Conservation (phyloP, 2,113 vertebrate species). For the Rhabdomys dilectus region DNA sequence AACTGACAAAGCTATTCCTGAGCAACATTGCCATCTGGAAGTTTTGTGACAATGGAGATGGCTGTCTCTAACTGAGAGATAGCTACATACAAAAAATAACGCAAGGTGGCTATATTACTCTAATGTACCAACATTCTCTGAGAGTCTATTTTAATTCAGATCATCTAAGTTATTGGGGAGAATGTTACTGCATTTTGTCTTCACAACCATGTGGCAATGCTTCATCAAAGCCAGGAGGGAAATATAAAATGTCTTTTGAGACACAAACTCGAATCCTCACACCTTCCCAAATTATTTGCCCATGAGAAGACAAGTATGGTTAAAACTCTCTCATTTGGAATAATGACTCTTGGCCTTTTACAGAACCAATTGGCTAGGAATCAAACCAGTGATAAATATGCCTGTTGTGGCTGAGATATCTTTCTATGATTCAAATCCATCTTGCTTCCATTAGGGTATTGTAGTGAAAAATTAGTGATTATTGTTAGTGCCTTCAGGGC, state of each 20-base stretch:
- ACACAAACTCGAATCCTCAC: neutral
- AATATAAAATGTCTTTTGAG: neutral
- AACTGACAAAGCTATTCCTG: neutral
- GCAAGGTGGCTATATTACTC: neutral
- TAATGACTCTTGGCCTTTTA: neutral
- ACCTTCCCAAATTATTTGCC: neutral
- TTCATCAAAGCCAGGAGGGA: neutral
- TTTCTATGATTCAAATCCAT: neutral
- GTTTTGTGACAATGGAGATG: neutral
- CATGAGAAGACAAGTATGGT: slow-evolving; percentile 82
- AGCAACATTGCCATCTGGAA: neutral
- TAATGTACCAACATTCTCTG: neutral
- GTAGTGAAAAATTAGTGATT: neutral
- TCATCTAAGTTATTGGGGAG: neutral
- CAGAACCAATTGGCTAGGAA: neutral
- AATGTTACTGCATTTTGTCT: neutral
- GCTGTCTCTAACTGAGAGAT: neutral
- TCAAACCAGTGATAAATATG: neutral
- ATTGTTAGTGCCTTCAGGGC: neutral
- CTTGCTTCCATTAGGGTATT: neutral
- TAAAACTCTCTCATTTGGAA: no score
- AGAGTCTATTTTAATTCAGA: neutral
- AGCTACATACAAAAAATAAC: neutral
- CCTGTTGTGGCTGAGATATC: neutral
- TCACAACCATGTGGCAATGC: neutral